These are phyloP conservation scores for Teleogryllus oceanicus DNA, from an alignment of 2,888 invertebrate species.

Conservation along the genomic window DNA sequence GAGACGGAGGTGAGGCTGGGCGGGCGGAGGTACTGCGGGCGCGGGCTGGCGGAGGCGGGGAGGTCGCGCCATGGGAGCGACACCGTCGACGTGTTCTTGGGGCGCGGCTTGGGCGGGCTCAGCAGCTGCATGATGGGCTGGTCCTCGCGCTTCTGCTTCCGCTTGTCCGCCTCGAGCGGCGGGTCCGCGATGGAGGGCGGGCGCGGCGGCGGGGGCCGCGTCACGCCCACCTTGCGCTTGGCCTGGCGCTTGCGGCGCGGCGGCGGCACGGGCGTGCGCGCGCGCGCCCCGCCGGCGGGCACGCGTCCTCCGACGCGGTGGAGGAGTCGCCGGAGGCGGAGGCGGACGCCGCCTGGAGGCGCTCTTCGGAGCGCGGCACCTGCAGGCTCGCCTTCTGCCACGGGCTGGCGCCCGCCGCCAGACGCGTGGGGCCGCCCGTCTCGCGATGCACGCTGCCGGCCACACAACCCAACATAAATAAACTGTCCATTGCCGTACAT, in stretches of 20 bases:
- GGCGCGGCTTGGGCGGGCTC: slow-evolving; percentile 5
- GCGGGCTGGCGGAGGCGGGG: background rate
- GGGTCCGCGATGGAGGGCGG: background rate
- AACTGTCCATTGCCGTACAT: no score
- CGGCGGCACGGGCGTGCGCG: background rate
- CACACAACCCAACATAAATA: no score
- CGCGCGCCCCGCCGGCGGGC: background rate
- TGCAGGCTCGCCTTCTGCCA: slow-evolving; percentile 7
- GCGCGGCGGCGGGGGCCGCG: background rate
- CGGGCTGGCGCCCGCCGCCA: background rate
- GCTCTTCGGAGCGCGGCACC: background rate
- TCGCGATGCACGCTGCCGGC: no score
- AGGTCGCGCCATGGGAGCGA: background rate
- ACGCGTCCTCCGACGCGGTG: background rate
- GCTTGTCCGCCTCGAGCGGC: background rate
- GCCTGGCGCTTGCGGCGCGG: background rate
- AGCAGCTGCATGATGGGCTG: background rate
- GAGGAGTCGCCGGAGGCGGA: background rate
- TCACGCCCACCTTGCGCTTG: background rate
- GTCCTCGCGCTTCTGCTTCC: background rate
- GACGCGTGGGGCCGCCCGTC: background rate
- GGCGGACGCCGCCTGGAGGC: background rate
- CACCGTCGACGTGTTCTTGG: background rate
- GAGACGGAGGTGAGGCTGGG: background rate
- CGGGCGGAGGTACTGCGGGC: background rate